A percentile compares a stretch with the other conserved stretches of the same genome.
These are phyloP conservation scores for Rana temporaria DNA, from an alignment of 2,113 vertebrate genomes.

Conservation along the genomic window DNA sequence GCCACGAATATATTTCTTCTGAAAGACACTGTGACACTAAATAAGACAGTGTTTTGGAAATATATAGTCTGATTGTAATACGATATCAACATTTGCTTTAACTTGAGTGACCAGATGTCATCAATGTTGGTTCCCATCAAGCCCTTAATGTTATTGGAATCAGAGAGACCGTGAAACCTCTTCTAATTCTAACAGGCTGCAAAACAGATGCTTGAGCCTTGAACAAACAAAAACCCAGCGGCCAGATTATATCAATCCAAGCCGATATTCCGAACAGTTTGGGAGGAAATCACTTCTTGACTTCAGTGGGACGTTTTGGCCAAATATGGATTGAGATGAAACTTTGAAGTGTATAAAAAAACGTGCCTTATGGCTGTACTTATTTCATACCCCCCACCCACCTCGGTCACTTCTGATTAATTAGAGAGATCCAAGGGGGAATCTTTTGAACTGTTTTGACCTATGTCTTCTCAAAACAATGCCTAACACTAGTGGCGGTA, in stretches of 20 bases:
- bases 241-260: constrained; percentile 27
- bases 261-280: constrained; percentile 24
- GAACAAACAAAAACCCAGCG: constrained; percentile 28
- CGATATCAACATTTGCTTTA: no score
- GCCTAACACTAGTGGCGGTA: neutral
- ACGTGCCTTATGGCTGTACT: neutral
- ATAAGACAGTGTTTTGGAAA: no score
- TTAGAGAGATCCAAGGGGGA: neutral
- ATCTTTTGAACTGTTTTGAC: neutral
- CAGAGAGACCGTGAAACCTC: neutral
- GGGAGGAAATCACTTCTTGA: constrained; percentile 22
- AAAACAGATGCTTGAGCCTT: constrained; percentile 36
- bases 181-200: constrained; percentile 5
- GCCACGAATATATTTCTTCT: no score
- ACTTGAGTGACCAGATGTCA: constrained; percentile 7
- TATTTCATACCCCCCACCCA: neutral
- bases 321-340: constrained; percentile 27
- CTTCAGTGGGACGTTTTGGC: constrained; percentile 24
- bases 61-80: no score
- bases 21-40: no score
- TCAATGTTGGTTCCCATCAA: constrained; percentile 1
- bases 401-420: neutral
- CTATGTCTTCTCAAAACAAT: constrained; percentile 2
- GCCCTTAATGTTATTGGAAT: neutral
- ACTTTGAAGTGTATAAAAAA: constrained; percentile 24